Evolutionary conservation across 2,888 invertebrate species (phyloP).

Genomic region (Tanypteryx hageni): DNA sequence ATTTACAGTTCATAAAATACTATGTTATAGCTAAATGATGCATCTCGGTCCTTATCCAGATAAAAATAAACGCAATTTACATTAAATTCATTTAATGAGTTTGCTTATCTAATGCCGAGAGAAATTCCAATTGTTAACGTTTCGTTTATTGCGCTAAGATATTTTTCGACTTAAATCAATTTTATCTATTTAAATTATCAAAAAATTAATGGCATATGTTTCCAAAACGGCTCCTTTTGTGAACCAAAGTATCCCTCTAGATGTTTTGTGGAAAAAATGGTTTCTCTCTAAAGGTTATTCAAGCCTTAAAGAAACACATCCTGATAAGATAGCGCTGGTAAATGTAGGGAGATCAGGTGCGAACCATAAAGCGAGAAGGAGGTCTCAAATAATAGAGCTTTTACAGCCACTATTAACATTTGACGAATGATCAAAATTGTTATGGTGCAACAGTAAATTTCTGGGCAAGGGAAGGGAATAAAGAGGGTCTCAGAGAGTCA

Average conservation of each 20-base stretch:
- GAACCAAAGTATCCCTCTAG: neutral
- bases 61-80: too few species aligned
- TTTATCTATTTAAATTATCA: too few species aligned
- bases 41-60: too few species aligned
- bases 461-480: neutral
- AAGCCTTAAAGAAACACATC: neutral
- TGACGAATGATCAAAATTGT: constrained; percentile 59
- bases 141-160: too few species aligned
- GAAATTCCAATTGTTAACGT: too few species aligned
- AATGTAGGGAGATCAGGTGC: constrained; percentile 37
- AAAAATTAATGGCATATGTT: too few species aligned
- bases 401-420: constrained; percentile 54
- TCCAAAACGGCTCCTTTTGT: neutral
- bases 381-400: constrained; percentile 37
- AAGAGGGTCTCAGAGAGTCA: neutral
- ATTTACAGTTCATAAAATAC: too few species aligned
- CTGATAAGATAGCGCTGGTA: constrained; percentile 25
- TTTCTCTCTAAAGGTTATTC: constrained; percentile 30
- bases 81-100: too few species aligned
- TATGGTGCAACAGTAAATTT: constrained; percentile 37
- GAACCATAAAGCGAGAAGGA: constrained; percentile 26
- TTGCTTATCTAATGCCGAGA: too few species aligned
- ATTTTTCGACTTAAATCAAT: too few species aligned
- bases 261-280: constrained; percentile 26
- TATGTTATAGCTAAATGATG: too few species aligned